Conservation (phyloP, 2,113 vertebrate genomes). For the Brachyhypopomus occidentalis region DNA sequence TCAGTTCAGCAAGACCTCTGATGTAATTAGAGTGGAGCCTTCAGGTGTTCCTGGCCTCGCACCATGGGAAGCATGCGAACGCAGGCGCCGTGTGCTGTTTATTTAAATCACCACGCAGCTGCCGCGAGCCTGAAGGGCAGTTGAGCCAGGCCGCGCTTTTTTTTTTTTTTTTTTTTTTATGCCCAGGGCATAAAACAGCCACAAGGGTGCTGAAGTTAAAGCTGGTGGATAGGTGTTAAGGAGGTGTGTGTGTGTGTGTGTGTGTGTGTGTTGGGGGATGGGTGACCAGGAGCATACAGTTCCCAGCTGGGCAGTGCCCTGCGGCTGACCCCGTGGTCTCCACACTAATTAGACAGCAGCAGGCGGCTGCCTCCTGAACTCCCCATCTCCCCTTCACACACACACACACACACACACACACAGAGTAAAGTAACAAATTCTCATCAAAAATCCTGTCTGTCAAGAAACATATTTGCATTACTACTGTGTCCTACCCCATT, state of each 20-base stretch:
- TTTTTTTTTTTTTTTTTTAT: background rate
- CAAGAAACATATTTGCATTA: no score
- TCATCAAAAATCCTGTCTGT: no score
- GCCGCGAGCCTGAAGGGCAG: no score
- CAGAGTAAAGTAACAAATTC: background rate
- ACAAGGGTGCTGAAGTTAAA: conserved; percentile 31
- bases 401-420: conserved; percentile 38
- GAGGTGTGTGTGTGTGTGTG: conserved; percentile 52
- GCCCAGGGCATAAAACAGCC: conserved; percentile 27
- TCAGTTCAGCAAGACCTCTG: no score
- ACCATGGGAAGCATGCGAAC: no score
- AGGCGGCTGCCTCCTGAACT: conserved; percentile 83
- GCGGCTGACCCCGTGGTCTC: conserved; percentile 80
- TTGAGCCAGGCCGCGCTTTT: background rate
- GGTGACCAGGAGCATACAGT: conserved; percentile 63
- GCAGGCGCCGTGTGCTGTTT: no score
- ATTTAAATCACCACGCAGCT: no score
- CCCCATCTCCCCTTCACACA: conserved; percentile 63
- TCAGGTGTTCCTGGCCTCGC: no score
- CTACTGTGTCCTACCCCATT: no score
- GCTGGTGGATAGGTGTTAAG: conserved; percentile 51
- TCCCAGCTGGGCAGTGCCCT: conserved; percentile 83
- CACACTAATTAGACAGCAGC: conserved; percentile 80
- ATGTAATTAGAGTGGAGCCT: no score
- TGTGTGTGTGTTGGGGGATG: conserved; percentile 44